phyloP scores from a whole-genome alignment of 2,113 vertebrate genomes.

The Osmerus eperlanus region DNA sequence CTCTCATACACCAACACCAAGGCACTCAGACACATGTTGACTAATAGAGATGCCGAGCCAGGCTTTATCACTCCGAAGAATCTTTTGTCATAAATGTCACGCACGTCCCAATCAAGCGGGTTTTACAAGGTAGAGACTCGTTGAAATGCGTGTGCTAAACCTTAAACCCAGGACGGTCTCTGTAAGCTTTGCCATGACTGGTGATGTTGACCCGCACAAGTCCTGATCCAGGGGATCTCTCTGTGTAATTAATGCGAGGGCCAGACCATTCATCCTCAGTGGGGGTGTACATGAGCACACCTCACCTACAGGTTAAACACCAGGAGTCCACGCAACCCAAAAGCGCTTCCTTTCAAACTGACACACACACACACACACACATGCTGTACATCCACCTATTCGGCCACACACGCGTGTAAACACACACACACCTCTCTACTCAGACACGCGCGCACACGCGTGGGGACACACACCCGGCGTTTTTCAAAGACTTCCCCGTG shows the following conservation, averaged over 20 bases:
- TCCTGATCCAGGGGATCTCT: not conserved
- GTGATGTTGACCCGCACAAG: no score
- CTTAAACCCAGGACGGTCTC: no score
- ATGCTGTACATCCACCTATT: conserved; percentile 14
- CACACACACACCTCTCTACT: conserved; percentile 16
- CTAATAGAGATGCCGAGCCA: not conserved
- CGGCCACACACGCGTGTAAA: not conserved
- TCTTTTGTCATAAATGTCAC: no score
- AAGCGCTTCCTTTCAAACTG: conserved; percentile 1
- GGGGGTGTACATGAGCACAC: conserved; percentile 39
- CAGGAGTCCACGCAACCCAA: conserved; percentile 22
- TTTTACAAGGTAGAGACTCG: no score
- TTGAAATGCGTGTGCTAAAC: no score
- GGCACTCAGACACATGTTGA: not conserved
- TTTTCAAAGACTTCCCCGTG: conserved; percentile 75
- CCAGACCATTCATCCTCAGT: conserved; percentile 39
- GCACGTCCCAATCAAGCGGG: no score
- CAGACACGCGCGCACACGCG: not conserved
- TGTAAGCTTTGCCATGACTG: no score
- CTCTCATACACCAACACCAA: no score
- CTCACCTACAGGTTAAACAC: conserved; percentile 56
- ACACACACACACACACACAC: conserved; percentile 26
- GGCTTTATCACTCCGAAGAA: no score
- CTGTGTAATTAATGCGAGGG: conserved; percentile 46
- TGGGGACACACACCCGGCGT: conserved; percentile 15